Conservation (phyloP, 2,797 vertebrate genomes). For the Neostethus bicornis region DNA sequence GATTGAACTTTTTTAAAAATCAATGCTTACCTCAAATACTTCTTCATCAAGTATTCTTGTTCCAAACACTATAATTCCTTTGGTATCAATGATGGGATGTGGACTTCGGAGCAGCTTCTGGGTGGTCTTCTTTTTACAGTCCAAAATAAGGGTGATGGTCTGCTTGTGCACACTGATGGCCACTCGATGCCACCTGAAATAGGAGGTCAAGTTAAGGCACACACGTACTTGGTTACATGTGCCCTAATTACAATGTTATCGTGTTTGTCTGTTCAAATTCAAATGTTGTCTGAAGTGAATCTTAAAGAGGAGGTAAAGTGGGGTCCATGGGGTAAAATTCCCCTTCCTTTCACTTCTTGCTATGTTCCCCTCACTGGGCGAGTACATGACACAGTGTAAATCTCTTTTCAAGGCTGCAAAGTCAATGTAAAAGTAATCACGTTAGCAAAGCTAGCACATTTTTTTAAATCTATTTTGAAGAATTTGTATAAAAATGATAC, state of each 20-base stretch:
- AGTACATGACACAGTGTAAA: too few relatives aligned
- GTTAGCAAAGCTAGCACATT: too few relatives aligned
- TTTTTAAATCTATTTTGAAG: too few relatives aligned
- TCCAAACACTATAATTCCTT: constrained; percentile 96
- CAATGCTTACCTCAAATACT: constrained; percentile 91
- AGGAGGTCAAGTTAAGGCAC: constrained; percentile 44
- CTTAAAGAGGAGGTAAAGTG: too few relatives aligned
- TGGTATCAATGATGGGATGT: constrained; percentile 91
- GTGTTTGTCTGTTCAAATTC: constrained; percentile 30
- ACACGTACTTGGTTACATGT: constrained; percentile 49
- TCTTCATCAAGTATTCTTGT: constrained; percentile 97
- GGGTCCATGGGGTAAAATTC: too few relatives aligned
- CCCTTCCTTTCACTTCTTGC: too few relatives aligned
- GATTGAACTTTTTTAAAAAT: not conserved
- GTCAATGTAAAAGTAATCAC: too few relatives aligned
- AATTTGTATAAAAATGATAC: too few relatives aligned
- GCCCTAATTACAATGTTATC: constrained; percentile 16
- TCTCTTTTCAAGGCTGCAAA: too few relatives aligned
- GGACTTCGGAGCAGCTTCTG: constrained; percentile 86
- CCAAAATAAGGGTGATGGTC: constrained; percentile 92
- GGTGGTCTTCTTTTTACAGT: constrained; percentile 94
- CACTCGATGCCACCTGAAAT: constrained; percentile 92
- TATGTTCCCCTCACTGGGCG: too few relatives aligned
- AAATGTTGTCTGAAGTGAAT: constrained; percentile 12
- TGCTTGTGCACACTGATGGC: constrained; percentile 94